A percentile compares a stretch with the other conserved stretches of the same genome.
phyloP scores from a whole-genome alignment of 2,888 invertebrate genomes.

The Microctonus aethiopoides region DNA sequence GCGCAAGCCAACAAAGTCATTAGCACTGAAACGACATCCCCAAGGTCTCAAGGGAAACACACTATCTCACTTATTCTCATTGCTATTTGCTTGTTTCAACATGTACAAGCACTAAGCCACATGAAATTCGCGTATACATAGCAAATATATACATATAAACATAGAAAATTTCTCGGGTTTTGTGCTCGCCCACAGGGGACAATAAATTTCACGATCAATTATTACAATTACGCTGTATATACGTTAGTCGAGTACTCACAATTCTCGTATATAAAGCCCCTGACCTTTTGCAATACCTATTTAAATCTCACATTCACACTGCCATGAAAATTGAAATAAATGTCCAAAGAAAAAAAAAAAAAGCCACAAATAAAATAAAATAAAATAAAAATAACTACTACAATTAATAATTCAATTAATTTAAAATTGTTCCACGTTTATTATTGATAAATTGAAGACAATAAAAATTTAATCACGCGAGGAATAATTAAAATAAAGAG shows the following conservation, averaged over 20 bases:
- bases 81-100: slow-evolving; percentile 7
- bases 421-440: not conserved
- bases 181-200: slow-evolving; percentile 5
- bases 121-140: not conserved
- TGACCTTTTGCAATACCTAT: not conserved
- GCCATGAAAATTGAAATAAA: not conserved
- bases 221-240: not conserved
- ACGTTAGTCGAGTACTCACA: not conserved
- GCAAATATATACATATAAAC: not conserved
- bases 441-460: not conserved
- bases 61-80: slow-evolving; percentile 31
- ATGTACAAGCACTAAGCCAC: not conserved
- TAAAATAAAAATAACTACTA: not conserved
- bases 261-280: too few species aligned
- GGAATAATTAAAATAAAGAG: not conserved
- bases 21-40: slow-evolving; percentile 53
- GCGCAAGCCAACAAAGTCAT: slow-evolving; percentile 60
- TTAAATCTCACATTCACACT: not conserved
- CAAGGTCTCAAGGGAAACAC: slow-evolving; percentile 36
- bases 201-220: slow-evolving; percentile 28
- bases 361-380: too few species aligned
- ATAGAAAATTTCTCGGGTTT: not conserved
- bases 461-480: not conserved
- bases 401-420: not conserved
- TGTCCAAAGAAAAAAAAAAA: not conserved